Base-by-base conservation (phyloP, 2,797 vertebrate genomes). In the Heterohyrax brucei region DNA sequence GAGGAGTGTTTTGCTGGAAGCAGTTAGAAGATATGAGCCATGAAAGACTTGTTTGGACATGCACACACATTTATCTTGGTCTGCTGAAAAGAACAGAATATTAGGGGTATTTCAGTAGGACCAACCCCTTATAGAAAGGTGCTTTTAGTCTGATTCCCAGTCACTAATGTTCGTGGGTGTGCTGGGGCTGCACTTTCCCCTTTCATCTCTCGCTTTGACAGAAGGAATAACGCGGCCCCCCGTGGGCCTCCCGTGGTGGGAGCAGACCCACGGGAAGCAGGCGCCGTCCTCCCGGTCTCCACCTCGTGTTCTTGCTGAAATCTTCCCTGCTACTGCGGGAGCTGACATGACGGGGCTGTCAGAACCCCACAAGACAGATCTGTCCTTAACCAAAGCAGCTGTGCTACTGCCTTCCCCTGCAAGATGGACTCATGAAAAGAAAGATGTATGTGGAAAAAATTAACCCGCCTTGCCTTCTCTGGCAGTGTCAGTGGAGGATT, bases 281-380 rank as follows among this genome's bases (percentile, higher is more conserved):
- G 97, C 90, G 94, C 97, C 96, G 97, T 97, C 97, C 96, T 97
- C 97, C 97, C 97, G 97, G 91, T 97, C 97, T 98, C 97, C 96
- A 97, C 97, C 98, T 97, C n/a, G 95, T 96, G 96, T 96, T 97
- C 95, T 97, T 98, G 94, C 96, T 97, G 98, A 98, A 98, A 96
- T 97, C 86, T 93, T 97, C 92, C 95, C 98, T 98, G 97, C 97
- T 97, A 90, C 97, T 98, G 88, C 97, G 98, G 97, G 96, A 77
- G 93, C 95, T 98, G 98, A 98, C 98, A 98, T 97, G 97, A 97
- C 98, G 97, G 93, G 95, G 95, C 97, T 98, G 97, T 98, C 98
- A 98, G 85, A 96, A 97, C 94, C 95, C 96, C 97, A 94, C 93
- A 97, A 96, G 98, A 98, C 89, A 98, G 97, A 98, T 97, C 84